Conservation (phyloP, 1,140 invertebrate species). For the Dufourea novaeangliae region DNA sequence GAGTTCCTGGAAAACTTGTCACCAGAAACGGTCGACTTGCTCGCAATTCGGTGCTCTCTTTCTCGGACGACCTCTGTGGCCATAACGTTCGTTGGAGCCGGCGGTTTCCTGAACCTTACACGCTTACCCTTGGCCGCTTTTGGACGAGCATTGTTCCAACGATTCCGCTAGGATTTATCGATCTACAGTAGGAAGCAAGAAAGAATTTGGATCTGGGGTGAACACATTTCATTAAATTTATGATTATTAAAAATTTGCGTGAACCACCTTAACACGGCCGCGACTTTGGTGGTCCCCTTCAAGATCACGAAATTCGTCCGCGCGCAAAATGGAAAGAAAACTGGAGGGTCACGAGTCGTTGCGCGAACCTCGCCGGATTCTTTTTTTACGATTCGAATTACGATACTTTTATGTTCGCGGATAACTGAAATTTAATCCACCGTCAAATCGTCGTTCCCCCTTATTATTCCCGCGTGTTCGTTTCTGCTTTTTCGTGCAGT, state of each 20-base stretch:
- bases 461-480: constrained; percentile 22
- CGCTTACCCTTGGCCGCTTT: neutral
- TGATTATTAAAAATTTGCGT: no score
- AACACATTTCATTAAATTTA: no score
- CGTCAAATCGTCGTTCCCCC: constrained; percentile 67
- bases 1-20: constrained; percentile 27
- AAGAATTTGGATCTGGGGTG: no score
- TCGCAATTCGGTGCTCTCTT: constrained; percentile 28
- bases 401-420: constrained; percentile 73
- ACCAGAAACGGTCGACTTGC: constrained; percentile 26
- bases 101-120: neutral
- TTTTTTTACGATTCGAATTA: constrained; percentile 75
- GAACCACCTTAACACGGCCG: no score
- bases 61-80: no score
- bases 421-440: constrained; percentile 76
- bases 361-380: constrained; percentile 61
- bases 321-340: constrained; percentile 45
- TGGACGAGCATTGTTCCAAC: neutral
- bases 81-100: neutral
- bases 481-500: constrained; percentile 24
- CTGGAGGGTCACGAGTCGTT: neutral
- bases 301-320: constrained; percentile 63
- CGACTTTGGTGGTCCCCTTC: constrained; percentile 69
- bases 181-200: neutral
- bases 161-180: neutral